Base-by-base conservation (phyloP, 2,113 vertebrate genomes). In the Cephalopholis sonnerati region DNA sequence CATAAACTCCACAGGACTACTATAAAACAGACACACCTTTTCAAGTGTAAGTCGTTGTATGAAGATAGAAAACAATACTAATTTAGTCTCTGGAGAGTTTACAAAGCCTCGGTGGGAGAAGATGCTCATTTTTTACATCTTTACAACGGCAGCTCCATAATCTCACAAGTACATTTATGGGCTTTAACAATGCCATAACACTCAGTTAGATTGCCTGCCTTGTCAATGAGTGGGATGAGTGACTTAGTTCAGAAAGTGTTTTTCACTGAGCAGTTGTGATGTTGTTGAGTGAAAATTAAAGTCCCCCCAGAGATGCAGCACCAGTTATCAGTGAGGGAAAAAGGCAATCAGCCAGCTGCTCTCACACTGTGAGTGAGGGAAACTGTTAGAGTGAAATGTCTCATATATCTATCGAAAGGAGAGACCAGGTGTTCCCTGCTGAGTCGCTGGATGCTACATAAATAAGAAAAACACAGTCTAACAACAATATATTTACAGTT, bases 101-200 rank as follows among this genome's bases (percentile, higher is more conserved):
- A 9, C 53, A 44, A 55, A 65, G 27, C 36, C 25, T 68, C 51
- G 27, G 3, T 8, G 18, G 59, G 41, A 82, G 62, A 74, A 75
- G 22, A 83, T 79, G 55, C 18, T 78, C 46, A 73, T 81, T 81
- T 92, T 72, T 88, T 84, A 69, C 59, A 64, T 87, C 76, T 90
- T 83, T 73, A 67, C 74, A 74, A 57, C 76, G 68, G 83, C 83
- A 84, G 63, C 66, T 73, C 32, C 73, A 85, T 90, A 83, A 89
- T 90, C 84, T 86, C 71, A 68, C 72, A 61, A 82, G 85, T 75
- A 69, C 86, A 85, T 87, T 92, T 91, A 84, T 67, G 39, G 85
- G 58, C 79, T 64, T 81, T 81, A 82, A 86, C 77, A 77, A 63
- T 48, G 81, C 77, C 64, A 82, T 88, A 87, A 90, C 64, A 63